Evolutionary conservation across 2,888 invertebrate species (phyloP).

Genomic region (Cataglyphis albicans): DNA sequence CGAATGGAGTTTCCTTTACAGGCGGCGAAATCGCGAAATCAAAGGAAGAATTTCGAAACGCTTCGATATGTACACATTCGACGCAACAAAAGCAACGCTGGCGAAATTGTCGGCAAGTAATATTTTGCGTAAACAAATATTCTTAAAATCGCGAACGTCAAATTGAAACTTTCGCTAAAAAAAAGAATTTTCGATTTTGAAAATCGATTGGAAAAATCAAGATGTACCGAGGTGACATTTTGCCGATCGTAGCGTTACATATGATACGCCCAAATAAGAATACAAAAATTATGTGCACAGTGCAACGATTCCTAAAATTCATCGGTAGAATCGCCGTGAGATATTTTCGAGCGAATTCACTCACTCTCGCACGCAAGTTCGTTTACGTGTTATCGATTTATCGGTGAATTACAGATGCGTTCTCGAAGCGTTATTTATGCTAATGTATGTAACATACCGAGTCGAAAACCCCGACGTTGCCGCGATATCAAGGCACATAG

Average conservation of each 20-base stretch:
- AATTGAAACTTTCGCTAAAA: not conserved
- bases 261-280: not conserved
- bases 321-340: not conserved
- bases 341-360: not conserved
- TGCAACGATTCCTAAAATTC: not conserved
- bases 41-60: constrained; percentile 27
- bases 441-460: constrained; percentile 18
- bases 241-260: not conserved
- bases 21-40: constrained; percentile 34
- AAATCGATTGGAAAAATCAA: not conserved
- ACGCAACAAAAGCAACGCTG: not conserved
- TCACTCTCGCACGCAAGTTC: not conserved
- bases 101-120: not conserved
- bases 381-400: constrained; percentile 38
- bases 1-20: constrained; percentile 39
- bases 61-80: not conserved
- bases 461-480: not conserved
- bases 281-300: not conserved
- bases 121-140: not conserved
- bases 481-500: not conserved
- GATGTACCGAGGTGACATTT: not conserved
- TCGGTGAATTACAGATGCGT: constrained; percentile 30
- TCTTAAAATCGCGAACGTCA: not conserved
- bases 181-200: not conserved
- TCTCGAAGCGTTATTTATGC: constrained; percentile 28